phyloP scores from a whole-genome alignment of 2,797 vertebrate genomes.

The Pelochelys cantorii region DNA sequence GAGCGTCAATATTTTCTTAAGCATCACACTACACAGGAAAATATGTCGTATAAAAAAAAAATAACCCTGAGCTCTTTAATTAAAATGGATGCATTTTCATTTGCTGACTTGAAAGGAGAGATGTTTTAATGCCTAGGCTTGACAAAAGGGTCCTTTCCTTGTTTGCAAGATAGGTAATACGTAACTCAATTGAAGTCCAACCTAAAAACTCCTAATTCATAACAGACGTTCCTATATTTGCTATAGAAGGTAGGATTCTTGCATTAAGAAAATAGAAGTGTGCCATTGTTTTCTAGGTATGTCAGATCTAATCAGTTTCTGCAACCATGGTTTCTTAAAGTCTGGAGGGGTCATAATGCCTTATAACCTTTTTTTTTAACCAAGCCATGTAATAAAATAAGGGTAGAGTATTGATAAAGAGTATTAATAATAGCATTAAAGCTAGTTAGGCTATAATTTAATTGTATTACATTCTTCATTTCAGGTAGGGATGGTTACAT shows the following conservation, averaged over 20 bases:
- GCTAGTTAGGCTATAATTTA: neutral
- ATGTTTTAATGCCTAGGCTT: neutral
- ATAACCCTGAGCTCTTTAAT: neutral
- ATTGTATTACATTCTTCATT: neutral
- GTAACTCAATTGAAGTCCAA: neutral
- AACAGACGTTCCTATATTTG: neutral
- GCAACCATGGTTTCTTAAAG: fast-evolving
- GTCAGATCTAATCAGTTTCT: neutral
- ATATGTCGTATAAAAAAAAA: neutral
- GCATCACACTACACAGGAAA: neutral
- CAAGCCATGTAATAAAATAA: neutral
- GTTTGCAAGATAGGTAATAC: neutral
- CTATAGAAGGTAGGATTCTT: neutral
- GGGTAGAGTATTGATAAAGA: neutral
- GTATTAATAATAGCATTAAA: neutral
- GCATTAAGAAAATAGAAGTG: neutral
- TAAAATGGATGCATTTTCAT: neutral
- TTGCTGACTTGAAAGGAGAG: neutral
- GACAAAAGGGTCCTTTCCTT: neutral
- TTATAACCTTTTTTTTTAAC: neutral
- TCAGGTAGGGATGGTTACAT: neutral
- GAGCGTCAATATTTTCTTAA: neutral
- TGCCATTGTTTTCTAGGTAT: neutral
- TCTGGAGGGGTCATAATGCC: neutral
- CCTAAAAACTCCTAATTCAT: neutral